A percentile compares a stretch with the other conserved stretches of the same genome.
Evolutionary conservation across 1,140 invertebrate species (phyloP).

Genomic region (Drosophila setifemur): DNA sequence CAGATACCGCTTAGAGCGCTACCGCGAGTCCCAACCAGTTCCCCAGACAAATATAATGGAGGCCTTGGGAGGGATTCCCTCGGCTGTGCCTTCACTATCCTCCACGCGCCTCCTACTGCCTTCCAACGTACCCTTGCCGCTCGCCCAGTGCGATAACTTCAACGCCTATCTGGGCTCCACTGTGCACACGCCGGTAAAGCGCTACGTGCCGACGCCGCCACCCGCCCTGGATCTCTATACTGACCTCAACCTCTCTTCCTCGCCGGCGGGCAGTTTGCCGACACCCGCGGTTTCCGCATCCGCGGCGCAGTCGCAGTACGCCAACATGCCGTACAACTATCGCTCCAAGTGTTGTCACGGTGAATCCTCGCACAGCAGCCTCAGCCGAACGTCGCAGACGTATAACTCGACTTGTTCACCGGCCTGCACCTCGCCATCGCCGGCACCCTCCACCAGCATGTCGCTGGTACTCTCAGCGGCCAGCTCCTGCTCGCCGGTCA

Average conservation of each 20-base stretch:
- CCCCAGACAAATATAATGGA: constrained; percentile 46
- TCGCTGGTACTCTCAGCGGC: constrained; percentile 31
- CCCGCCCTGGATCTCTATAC: constrained; percentile 58
- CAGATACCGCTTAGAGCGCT: constrained; percentile 60
- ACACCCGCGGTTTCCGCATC: constrained; percentile 4
- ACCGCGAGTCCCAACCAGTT: constrained; percentile 45
- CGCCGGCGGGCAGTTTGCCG: not conserved
- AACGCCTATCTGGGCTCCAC: constrained; percentile 70
- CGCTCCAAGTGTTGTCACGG: constrained; percentile 68
- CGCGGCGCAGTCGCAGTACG: constrained; percentile 44
- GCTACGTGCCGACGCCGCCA: constrained; percentile 81
- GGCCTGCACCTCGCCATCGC: constrained; percentile 45
- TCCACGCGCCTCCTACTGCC: constrained; percentile 50
- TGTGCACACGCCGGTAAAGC: constrained; percentile 80
- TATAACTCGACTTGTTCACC: constrained; percentile 36
- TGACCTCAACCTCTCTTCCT: constrained; percentile 27
- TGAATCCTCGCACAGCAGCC: constrained; percentile 21
- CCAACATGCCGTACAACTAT: constrained; percentile 61
- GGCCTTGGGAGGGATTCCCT: constrained; percentile 10
- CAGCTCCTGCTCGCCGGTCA: constrained; percentile 44
- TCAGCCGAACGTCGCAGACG: constrained; percentile 46
- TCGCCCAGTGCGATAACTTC: constrained; percentile 62
- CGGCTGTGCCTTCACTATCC: constrained; percentile 19
- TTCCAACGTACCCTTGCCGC: constrained; percentile 38
- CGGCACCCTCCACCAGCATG: constrained; percentile 28